phyloP scores from a whole-genome alignment of 2,888 invertebrate genomes.

The Cecidostiba fungosa region DNA sequence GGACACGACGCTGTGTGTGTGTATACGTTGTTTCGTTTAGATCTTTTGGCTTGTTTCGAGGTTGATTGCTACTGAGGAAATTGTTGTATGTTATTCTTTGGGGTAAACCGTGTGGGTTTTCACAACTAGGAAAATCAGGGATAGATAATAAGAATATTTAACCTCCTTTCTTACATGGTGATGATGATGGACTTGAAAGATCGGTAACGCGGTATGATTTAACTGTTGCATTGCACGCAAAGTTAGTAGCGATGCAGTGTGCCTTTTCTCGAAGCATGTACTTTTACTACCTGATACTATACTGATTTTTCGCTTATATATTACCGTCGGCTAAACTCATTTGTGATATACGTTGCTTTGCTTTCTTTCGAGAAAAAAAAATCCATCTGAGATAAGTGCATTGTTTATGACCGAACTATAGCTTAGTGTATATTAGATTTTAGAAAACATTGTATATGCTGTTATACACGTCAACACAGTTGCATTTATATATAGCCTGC shows the following conservation, averaged over 20 bases:
- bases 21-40: neutral
- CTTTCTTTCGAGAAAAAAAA: neutral
- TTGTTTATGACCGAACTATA: no score
- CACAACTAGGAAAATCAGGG: neutral
- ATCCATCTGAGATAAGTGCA: neutral
- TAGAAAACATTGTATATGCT: no score
- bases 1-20: no score
- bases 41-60: neutral
- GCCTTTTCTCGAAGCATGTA: neutral
- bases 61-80: neutral
- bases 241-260: neutral
- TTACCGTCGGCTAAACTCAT: no score
- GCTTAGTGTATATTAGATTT: no score
- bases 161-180: constrained; percentile 21
- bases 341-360: neutral
- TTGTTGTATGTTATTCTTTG: neutral
- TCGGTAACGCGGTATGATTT: constrained; percentile 40
- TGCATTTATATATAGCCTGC: neutral
- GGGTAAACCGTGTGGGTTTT: neutral
- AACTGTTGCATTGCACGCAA: constrained; percentile 49
- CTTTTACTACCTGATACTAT: no score
- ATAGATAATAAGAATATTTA: constrained; percentile 19
- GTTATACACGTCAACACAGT: neutral
- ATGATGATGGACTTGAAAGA: constrained; percentile 41
- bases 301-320: no score